These are phyloP conservation scores for Zaprionus nigranus DNA, from an alignment of 1,140 invertebrate species.

Conservation along the genomic window DNA sequence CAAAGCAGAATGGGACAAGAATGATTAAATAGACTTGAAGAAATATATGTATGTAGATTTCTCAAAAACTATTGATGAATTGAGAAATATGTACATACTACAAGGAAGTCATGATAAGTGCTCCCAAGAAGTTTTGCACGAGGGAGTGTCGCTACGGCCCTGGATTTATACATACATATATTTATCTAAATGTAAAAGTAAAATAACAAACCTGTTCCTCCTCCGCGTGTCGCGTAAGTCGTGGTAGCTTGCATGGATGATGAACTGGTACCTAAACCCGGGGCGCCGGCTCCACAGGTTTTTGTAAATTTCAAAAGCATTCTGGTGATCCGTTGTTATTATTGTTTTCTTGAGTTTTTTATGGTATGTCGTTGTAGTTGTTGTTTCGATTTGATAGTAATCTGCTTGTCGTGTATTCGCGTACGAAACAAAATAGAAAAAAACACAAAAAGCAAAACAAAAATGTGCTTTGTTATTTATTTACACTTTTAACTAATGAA, in stretches of 20 bases:
- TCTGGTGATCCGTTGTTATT: constrained; percentile 36
- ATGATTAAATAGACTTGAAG: no score
- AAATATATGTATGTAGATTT: no score
- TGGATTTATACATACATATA: no score
- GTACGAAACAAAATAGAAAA: constrained; percentile 21
- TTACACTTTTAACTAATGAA: constrained; percentile 20
- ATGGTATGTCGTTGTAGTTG: constrained; percentile 13
- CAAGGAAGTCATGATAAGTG: no score
- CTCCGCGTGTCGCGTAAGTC: constrained; percentile 66
- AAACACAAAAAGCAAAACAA: constrained; percentile 21
- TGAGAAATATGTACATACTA: no score
- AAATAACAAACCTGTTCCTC: constrained; percentile 75
- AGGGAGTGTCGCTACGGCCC: no score
- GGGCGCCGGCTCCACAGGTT: constrained; percentile 66
- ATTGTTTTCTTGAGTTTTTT: constrained; percentile 21
- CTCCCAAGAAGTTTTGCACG: no score
- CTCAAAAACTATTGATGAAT: no score
- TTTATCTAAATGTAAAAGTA: constrained; percentile 2
- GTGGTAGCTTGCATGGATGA: constrained; percentile 69
- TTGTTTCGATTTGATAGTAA: constrained; percentile 19
- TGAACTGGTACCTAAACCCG: constrained; percentile 60
- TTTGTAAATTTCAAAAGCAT: constrained; percentile 64
- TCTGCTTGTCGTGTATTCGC: constrained; percentile 2
- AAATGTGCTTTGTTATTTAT: background rate
- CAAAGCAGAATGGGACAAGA: no score